phyloP scores from a whole-genome alignment of 2,888 invertebrate species.

The Halictus quadricinctus region DNA sequence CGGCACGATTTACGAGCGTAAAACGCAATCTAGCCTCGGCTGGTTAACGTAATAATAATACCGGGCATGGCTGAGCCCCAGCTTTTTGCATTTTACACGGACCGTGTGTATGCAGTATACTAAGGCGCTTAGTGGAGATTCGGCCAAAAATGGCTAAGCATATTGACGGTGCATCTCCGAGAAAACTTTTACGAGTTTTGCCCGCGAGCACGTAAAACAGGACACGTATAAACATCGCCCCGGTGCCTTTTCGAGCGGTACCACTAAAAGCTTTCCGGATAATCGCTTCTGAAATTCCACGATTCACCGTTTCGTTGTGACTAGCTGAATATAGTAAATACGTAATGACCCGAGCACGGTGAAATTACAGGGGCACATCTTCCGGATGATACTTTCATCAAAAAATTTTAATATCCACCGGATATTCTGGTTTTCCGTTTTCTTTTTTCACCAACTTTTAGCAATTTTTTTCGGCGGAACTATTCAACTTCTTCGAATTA shows the following conservation, averaged over 20 bases:
- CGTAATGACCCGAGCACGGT: neutral
- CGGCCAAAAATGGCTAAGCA: slow-evolving; percentile 58
- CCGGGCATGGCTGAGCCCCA: slow-evolving; percentile 34
- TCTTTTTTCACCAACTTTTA: neutral
- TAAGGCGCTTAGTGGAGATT: slow-evolving; percentile 57
- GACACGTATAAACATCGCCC: slow-evolving; percentile 41
- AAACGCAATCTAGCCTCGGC: slow-evolving; percentile 40
- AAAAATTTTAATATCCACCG: neutral
- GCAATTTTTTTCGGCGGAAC: neutral
- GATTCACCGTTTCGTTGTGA: slow-evolving; percentile 13
- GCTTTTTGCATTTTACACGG: slow-evolving; percentile 52
- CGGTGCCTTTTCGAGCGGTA: slow-evolving; percentile 32
- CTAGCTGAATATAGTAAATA: neutral
- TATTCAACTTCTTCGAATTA: neutral
- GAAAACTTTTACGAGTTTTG: slow-evolving; percentile 60
- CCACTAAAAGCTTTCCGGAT: slow-evolving; percentile 36
- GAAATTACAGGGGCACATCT: neutral
- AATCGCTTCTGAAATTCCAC: slow-evolving; percentile 30
- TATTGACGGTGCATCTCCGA: slow-evolving; percentile 59
- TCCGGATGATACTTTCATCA: neutral
- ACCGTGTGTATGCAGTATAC: slow-evolving; percentile 18
- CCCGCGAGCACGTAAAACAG: slow-evolving; percentile 50
- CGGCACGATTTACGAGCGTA: slow-evolving; percentile 42
- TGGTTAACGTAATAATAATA: slow-evolving; percentile 55
- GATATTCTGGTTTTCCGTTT: neutral